Base-by-base conservation (phyloP, 1,140 invertebrate genomes). In the Zeugodacus cucurbitae region DNA sequence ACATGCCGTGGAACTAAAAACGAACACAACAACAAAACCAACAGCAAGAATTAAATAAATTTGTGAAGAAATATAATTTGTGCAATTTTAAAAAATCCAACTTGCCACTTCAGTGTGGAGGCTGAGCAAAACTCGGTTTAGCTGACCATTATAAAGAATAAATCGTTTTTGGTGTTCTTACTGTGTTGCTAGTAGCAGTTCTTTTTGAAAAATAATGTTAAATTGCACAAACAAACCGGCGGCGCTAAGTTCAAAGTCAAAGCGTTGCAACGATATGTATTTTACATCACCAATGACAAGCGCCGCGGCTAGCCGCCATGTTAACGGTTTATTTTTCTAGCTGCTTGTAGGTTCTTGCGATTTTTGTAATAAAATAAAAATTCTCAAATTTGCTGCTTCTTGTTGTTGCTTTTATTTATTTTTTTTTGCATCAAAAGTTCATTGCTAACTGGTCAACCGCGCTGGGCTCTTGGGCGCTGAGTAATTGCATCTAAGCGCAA, bases 181-280 rank as follows among this genome's bases (percentile, higher is more conserved):
- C 10, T 54, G n/a, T n/a, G 48, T 54, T 20, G n/a, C n/a, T n/a
- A n/a, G n/a, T n/a, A n/a, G n/a, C n/a, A n/a, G n/a, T n/a, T n/a
- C 48, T 44, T 54, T 2, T n/a, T 29, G 0, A 17, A 1, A 32
- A 70, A 70, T n/a, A 70, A 70, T 44, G 41, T 8, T 26, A 26
- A 82, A 48, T 26, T 54, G 41, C 34, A 44, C 32, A 74, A n/a
- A 34, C 70, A 74, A 74, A 74, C 70, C 34, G 22, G 20, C 74
- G 74, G 74, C 74, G 74, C 41, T 82, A 41, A 82, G 41, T 82
- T 82, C 74, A 82, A 82, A 82, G 74, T 48, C 74, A 82, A 82
- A 48, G 20, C 20, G 3, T 54, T 3, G 58, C 58, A 62, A 62
- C 5, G 8, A 22, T 62, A 6, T 62, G 58, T n/a, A 10, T 22